Evolutionary conservation across 2,113 vertebrate species (phyloP).

Genomic region (Mellivora capensis): DNA sequence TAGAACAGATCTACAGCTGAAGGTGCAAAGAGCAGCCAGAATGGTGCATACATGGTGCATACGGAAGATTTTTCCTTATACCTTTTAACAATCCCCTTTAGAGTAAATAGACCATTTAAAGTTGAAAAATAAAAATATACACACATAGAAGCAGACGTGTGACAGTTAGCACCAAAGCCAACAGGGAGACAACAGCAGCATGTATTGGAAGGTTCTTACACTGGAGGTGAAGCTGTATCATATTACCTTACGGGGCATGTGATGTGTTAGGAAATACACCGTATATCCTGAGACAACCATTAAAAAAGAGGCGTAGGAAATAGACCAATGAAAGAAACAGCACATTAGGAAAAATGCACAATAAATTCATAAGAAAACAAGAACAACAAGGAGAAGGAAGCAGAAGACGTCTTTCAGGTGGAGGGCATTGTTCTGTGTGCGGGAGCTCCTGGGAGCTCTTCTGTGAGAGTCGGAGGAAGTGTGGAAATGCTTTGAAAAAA

Average conservation of each 20-base stretch:
- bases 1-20: neutral
- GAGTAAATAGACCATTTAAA: neutral
- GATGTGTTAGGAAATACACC: neutral
- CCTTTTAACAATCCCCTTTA: neutral
- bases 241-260: neutral
- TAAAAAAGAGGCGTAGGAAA: neutral
- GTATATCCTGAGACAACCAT: neutral
- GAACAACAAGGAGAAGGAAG: neutral
- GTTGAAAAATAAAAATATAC: neutral
- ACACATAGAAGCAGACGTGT: neutral
- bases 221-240: neutral
- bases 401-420: neutral
- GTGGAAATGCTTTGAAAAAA: neutral
- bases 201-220: neutral
- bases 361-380: neutral
- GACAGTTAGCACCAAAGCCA: neutral
- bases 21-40: neutral
- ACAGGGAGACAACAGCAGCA: neutral
- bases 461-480: neutral
- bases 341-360: neutral
- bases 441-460: neutral
- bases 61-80: neutral
- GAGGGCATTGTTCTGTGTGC: fast-evolving
- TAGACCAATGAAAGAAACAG: neutral
- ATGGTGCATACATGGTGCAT: neutral